These are phyloP conservation scores for Hypercompe scribonia DNA, from an alignment of 2,888 invertebrate genomes.

Conservation along the genomic window DNA sequence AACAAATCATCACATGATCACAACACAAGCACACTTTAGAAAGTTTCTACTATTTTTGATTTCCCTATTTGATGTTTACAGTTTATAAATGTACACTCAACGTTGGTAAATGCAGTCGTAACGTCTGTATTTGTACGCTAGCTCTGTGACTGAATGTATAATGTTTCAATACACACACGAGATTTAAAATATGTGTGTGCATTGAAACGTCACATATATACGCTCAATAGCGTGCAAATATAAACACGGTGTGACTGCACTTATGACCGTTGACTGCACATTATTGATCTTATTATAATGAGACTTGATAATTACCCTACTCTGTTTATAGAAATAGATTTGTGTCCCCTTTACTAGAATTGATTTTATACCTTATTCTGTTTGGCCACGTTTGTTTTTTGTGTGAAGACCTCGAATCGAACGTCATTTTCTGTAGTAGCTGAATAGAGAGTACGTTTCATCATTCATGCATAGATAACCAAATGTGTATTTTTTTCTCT, in stretches of 20 bases:
- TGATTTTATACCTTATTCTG: constrained; percentile 2
- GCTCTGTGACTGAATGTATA: too few relatives aligned
- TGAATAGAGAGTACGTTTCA: neutral
- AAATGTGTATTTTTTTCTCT: too few relatives aligned
- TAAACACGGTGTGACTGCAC: too few relatives aligned
- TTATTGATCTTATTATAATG: neutral
- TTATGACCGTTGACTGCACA: too few relatives aligned
- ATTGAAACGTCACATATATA: too few relatives aligned
- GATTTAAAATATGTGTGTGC: too few relatives aligned
- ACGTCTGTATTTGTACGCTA: too few relatives aligned
- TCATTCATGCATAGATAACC: too few relatives aligned
- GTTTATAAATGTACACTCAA: neutral
- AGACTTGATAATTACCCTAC: neutral
- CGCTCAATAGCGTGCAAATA: too few relatives aligned
- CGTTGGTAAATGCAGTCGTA: too few relatives aligned
- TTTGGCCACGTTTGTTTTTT: constrained; percentile 5
- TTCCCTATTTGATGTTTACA: constrained; percentile 14
- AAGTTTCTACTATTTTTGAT: constrained; percentile 17
- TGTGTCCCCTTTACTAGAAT: neutral
- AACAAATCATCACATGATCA: constrained; percentile 10
- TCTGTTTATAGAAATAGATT: constrained; percentile 10
- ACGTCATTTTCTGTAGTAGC: neutral
- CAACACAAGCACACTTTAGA: constrained; percentile 9
- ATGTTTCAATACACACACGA: too few relatives aligned
- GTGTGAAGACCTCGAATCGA: neutral